phyloP scores from a whole-genome alignment of 2,113 vertebrate species.

The Paramormyrops kingsleyae region DNA sequence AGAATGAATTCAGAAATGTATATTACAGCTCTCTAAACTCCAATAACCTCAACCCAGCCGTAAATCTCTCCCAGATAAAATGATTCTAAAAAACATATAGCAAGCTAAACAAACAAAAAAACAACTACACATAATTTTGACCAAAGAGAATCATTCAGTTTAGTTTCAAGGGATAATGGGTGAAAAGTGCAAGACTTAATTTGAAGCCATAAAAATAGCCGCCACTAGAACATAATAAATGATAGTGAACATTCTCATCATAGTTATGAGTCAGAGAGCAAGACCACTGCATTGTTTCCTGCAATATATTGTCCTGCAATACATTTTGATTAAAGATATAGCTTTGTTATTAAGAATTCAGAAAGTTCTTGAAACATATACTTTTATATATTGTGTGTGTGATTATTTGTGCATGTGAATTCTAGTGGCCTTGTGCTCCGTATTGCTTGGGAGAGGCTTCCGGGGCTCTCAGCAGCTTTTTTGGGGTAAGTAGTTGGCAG shows the following conservation, averaged over 20 bases:
- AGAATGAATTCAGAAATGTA: slow-evolving; percentile 13
- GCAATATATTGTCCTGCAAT: not conserved
- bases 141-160: not conserved
- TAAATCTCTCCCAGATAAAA: not conserved
- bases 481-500: not conserved
- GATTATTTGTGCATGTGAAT: not conserved
- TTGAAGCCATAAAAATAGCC: not conserved
- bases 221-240: not conserved
- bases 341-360: not conserved
- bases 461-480: not conserved
- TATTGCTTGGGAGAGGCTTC: not conserved
- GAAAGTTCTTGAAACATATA: not conserved
- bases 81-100: not conserved
- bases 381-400: not conserved
- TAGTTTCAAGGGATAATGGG: not conserved
- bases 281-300: not conserved
- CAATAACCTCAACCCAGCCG: not conserved
- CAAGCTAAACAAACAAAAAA: not conserved
- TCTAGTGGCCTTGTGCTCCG: not conserved
- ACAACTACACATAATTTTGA: not conserved
- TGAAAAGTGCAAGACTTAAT: not conserved
- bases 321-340: not conserved
- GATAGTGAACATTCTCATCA: not conserved
- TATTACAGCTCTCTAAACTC: slow-evolving; percentile 15
- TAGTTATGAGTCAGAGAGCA: not conserved